A percentile compares a stretch with the other conserved stretches of the same genome.
Evolutionary conservation across 1,140 invertebrate species (phyloP).

Genomic region (Ridgeia piscesae): DNA sequence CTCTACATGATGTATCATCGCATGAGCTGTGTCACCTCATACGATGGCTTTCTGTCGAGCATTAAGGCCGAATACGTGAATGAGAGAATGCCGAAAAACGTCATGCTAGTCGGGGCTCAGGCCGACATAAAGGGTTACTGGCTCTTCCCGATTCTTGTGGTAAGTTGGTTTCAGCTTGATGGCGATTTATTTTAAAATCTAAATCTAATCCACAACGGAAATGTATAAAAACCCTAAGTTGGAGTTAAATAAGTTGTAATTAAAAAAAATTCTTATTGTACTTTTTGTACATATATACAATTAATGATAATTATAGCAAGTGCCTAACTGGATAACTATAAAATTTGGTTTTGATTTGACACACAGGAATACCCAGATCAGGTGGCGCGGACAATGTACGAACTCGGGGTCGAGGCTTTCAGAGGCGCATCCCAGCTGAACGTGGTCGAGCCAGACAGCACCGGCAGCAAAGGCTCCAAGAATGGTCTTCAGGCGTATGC

Average conservation of each 20-base stretch:
- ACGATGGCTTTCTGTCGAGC: conserved; percentile 36
- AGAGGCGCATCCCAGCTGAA: conserved; percentile 55
- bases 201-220: no score
- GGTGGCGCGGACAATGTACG: conserved; percentile 44
- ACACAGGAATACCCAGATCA: conserved; percentile 52
- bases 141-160: conserved; percentile 57
- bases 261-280: no score
- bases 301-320: no score
- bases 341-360: background rate
- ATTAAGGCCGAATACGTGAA: conserved; percentile 52
- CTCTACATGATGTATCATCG: conserved; percentile 44
- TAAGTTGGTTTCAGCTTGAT: conserved; percentile 36
- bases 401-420: conserved; percentile 56
- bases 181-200: background rate
- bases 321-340: no score
- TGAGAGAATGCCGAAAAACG: conserved; percentile 39
- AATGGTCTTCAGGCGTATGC: conserved; percentile 17
- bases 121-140: conserved; percentile 52
- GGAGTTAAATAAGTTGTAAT: no score
- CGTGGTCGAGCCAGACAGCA: conserved; percentile 45
- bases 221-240: no score
- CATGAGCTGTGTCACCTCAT: conserved; percentile 38
- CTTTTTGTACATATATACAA: no score
- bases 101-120: conserved; percentile 48
- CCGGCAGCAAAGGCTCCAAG: background rate